Base-by-base conservation (phyloP, 2,113 vertebrate genomes). In the Eulemur macaco region DNA sequence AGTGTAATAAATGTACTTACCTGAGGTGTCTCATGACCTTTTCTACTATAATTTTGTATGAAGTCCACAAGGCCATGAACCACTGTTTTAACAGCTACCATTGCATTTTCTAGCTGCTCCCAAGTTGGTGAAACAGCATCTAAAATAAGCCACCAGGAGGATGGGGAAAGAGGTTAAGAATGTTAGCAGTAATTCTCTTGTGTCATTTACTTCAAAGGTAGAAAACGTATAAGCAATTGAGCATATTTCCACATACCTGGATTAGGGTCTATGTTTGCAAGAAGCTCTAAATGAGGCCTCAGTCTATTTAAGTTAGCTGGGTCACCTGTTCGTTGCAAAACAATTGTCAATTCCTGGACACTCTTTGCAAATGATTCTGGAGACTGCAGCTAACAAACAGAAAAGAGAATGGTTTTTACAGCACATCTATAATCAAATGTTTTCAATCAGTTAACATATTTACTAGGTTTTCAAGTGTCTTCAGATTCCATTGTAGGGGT, bases 331-430 rank as follows among this genome's bases (percentile, higher is more conserved):
- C 99, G 99, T 98, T 99, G 99, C 97, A 99, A 98, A 96, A 99
- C 99, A 95, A 99, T 99, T 8, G 99, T 99, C 98, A 99, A 97
- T 96, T 99, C 99, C 98, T 99, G 99, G 73, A 99, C 99, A 56
- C 99, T 99, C 98, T 99, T 99, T 89, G 99, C 99, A 99, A 99
- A 99, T 21, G 99, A 99, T 96, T 99, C 99, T 81, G 99, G 99
- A 97, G 99, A 99, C 64, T 99, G 99, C 87, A 99, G 98, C 99
- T 99, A 97, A 90, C 97, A 97, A 91, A 97, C 29, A 91, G 92
- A 96, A 93, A 71, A 50, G 2, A 95, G 85, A 6, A 52, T 93
- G 45, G 34, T 58, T 89, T 54, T 92, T 86, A 85, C 21, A 42
- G 88, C 11, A 69, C 6, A 85, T 42, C 25, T 94, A 69, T 82